A percentile compares a stretch with the other conserved stretches of the same genome.
phyloP scores from a whole-genome alignment of 2,888 invertebrate genomes.

The Drosophila yooni region DNA sequence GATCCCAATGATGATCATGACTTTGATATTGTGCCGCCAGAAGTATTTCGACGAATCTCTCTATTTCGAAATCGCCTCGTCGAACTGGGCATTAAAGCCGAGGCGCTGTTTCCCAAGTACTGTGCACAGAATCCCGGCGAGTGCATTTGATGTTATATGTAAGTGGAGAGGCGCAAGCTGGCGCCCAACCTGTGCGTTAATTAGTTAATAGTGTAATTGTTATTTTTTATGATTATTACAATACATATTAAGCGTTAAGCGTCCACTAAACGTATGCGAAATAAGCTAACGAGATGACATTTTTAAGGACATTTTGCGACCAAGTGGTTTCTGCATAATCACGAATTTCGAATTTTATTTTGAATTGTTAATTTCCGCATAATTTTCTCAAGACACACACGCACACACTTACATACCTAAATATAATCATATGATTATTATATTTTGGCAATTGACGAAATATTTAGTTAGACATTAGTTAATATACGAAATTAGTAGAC shows the following conservation, averaged over 20 bases:
- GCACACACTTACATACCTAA: conserved; percentile 19
- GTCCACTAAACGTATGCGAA: conserved; percentile 30
- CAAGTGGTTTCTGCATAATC: conserved; percentile 69
- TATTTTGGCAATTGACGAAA: conserved; percentile 11
- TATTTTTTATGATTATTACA: conserved; percentile 60
- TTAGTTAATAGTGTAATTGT: conserved; percentile 78
- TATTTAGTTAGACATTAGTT: conserved; percentile 42
- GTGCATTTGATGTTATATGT: conserved; percentile 85
- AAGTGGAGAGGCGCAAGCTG: conserved; percentile 41
- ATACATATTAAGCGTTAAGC: conserved; percentile 33
- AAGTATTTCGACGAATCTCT: conserved; percentile 84
- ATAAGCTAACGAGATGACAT: conserved; percentile 16
- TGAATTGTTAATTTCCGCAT: conserved; percentile 12
- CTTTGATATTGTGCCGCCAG: conserved; percentile 83
- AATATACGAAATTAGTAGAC: conserved; percentile 48
- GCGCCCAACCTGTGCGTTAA: conserved; percentile 64
- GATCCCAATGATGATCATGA: conserved; percentile 85
- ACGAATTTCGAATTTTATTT: conserved; percentile 18
- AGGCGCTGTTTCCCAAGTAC: conserved; percentile 85
- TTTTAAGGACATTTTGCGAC: conserved; percentile 38
- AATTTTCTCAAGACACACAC: conserved; percentile 28
- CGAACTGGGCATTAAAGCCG: conserved; percentile 84
- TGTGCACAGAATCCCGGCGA: conserved; percentile 85
- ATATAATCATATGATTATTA: conserved; percentile 17
- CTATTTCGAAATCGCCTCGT: conserved; percentile 85